These are phyloP conservation scores for Fragum whitleyi DNA, from an alignment of 2,888 invertebrate species.

Conservation along the genomic window DNA sequence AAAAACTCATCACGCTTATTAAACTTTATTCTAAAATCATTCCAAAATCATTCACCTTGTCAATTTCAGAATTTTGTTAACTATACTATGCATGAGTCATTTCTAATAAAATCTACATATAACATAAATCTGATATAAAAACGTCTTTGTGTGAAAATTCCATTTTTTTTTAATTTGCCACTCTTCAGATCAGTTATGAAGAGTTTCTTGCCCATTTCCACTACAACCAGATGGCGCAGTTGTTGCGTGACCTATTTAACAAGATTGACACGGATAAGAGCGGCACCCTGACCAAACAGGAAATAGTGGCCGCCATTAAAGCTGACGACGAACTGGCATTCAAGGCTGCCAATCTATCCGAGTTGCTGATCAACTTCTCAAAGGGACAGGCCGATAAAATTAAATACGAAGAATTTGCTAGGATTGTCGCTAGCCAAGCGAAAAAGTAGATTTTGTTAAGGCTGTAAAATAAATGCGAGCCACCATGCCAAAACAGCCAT, in stretches of 20 bases:
- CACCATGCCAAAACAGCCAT: no score
- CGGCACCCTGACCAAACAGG: conserved; percentile 76
- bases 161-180: no score
- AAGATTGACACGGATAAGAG: conserved; percentile 76
- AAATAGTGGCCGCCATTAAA: conserved; percentile 74
- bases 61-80: no score
- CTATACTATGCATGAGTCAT: no score
- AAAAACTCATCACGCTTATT: no score
- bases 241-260: conserved; percentile 71
- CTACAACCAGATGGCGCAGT: conserved; percentile 63
- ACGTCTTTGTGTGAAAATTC: no score
- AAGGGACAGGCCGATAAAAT: conserved; percentile 70
- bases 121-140: no score
- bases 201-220: conserved; percentile 77
- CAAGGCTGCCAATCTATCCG: conserved; percentile 72
- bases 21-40: no score
- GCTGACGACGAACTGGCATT: conserved; percentile 73
- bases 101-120: no score
- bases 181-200: conserved; percentile 74
- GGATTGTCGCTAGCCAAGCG: conserved; percentile 50
- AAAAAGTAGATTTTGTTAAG: conserved; percentile 44
- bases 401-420: conserved; percentile 74
- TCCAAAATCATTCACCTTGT: no score
- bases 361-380: conserved; percentile 72
- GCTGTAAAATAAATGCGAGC: no score